A percentile compares a stretch with the other conserved stretches of the same genome.
phyloP scores from a whole-genome alignment of 2,888 invertebrate species.

The Graphium colonna region DNA sequence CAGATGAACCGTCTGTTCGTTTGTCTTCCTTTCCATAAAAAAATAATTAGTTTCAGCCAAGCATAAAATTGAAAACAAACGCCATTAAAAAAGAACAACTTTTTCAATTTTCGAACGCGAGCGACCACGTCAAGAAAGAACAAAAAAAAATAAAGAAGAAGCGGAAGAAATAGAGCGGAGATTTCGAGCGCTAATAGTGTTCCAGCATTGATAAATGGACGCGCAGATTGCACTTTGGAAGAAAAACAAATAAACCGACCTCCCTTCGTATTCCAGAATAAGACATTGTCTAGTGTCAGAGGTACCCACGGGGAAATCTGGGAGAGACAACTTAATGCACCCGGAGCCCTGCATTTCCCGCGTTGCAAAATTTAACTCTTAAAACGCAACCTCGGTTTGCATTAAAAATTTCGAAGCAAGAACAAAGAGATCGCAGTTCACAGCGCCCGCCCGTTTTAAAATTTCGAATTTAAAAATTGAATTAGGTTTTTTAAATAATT shows the following conservation, averaged over 20 bases:
- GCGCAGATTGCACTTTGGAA: conserved; percentile 16
- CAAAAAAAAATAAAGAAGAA: conserved; percentile 11
- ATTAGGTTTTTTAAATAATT: not conserved
- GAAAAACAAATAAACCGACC: conserved; percentile 27
- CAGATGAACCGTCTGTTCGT: too few relatives aligned
- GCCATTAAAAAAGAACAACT: not conserved
- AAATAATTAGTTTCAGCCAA: too few relatives aligned
- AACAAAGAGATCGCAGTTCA: conserved; percentile 9
- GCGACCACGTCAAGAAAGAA: not conserved
- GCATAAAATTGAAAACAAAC: too few relatives aligned
- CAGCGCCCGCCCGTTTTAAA: not conserved
- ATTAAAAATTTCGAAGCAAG: conserved; percentile 26
- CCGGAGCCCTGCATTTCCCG: conserved; percentile 22
- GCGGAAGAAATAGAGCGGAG: conserved; percentile 15
- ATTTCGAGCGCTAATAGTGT: conserved; percentile 18
- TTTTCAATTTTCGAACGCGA: conserved; percentile 13
- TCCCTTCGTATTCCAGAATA: conserved; percentile 27
- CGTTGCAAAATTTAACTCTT: conserved; percentile 27
- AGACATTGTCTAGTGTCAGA: conserved; percentile 35
- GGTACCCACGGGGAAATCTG: conserved; percentile 41
- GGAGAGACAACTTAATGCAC: conserved; percentile 38
- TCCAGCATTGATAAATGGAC: conserved; percentile 23
- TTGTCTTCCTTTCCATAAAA: too few relatives aligned
- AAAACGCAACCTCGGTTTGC: conserved; percentile 21
- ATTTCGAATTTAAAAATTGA: conserved; percentile 4